Evolutionary conservation across 2,113 vertebrate genomes (phyloP).

Genomic region (Rhabdornis inornatus): DNA sequence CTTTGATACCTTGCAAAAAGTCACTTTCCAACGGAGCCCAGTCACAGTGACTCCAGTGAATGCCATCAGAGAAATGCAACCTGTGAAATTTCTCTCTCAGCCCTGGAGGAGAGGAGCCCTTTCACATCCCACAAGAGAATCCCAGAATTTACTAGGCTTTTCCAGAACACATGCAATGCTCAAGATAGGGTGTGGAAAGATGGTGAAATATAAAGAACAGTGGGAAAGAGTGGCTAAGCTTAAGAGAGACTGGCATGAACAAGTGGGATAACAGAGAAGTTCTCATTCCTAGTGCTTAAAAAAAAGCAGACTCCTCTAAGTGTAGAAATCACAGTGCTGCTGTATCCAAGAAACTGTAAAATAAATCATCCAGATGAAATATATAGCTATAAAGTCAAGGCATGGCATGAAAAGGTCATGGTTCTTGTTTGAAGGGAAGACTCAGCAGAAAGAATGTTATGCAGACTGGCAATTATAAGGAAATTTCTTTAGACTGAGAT

Average conservation of each 20-base stretch:
- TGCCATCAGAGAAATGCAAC: not conserved
- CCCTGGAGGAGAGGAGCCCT: not conserved
- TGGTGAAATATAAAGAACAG: not conserved
- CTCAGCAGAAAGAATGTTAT: not conserved
- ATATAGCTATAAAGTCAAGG: not conserved
- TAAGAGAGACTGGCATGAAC: not conserved
- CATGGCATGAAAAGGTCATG: not conserved
- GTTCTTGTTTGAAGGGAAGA: not conserved
- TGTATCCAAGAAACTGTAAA: not conserved
- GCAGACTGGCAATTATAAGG: not conserved
- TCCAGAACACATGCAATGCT: not conserved
- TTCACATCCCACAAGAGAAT: not conserved
- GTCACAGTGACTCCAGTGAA: not conserved
- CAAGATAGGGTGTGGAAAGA: not conserved
- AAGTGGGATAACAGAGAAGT: not conserved
- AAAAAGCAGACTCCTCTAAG: not conserved
- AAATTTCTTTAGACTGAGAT: not conserved
- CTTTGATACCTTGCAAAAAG: not conserved
- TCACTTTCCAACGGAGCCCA: not conserved
- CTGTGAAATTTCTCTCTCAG: not conserved
- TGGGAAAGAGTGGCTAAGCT: not conserved
- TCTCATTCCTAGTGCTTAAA: not conserved
- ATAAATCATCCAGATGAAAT: not conserved
- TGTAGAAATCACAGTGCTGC: not conserved
- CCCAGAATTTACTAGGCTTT: not conserved